Evolutionary conservation across 2,113 vertebrate genomes (phyloP).

Genomic region (Verasper variegatus): DNA sequence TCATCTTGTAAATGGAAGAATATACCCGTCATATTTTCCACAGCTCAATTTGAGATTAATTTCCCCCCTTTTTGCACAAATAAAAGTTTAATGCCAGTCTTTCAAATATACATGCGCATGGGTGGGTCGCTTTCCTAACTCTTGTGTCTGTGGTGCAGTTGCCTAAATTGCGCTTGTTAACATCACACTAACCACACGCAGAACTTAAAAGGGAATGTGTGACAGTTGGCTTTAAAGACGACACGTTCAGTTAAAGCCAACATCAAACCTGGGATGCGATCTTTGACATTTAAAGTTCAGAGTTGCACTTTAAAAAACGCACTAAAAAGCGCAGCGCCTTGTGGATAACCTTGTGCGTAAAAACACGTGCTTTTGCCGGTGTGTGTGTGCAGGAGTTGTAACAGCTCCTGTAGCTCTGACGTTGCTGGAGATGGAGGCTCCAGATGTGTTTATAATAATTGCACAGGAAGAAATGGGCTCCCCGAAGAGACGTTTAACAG

Average conservation of each 20-base stretch:
- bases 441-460: constrained; percentile 14
- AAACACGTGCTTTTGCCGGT: constrained; percentile 69
- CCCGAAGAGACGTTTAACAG: neutral
- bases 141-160: neutral
- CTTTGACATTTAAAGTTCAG: neutral
- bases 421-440: constrained; percentile 18
- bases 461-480: neutral
- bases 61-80: constrained; percentile 6
- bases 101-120: constrained; percentile 11
- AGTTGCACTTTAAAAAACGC: constrained; percentile 1
- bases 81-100: constrained; percentile 11
- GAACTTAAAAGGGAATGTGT: neutral
- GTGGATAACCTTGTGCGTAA: constrained; percentile 63
- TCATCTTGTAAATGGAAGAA: constrained; percentile 10
- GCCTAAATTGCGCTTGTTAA: neutral
- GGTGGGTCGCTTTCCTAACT: neutral
- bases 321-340: constrained; percentile 6
- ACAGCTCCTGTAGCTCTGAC: neutral
- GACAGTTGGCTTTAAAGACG: neutral
- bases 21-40: neutral
- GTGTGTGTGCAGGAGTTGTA: constrained; percentile 47
- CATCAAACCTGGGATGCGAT: neutral
- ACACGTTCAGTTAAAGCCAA: neutral
- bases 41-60: neutral
- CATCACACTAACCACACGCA: neutral